These are phyloP conservation scores for Polyergus mexicanus DNA, from an alignment of 1,140 invertebrate genomes.

Conservation along the genomic window DNA sequence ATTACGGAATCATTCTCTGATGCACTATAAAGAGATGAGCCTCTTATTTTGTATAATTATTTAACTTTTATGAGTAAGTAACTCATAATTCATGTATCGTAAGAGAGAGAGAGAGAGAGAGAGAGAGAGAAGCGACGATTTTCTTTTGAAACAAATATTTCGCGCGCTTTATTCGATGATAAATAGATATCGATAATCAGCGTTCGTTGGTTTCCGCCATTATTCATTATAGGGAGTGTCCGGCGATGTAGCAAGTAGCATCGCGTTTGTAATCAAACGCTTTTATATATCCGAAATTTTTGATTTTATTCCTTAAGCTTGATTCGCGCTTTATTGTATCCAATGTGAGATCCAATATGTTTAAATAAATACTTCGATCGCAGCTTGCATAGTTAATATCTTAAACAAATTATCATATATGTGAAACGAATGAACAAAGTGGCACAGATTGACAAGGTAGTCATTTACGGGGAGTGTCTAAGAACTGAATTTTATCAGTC, in stretches of 20 bases:
- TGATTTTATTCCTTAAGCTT: neutral
- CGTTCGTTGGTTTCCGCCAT: slow-evolving; percentile 24
- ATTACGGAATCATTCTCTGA: too few species aligned
- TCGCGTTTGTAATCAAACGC: slow-evolving; percentile 6
- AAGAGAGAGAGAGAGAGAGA: too few species aligned
- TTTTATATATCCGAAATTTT: slow-evolving; percentile 32
- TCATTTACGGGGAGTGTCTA: neutral
- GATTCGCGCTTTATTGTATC: neutral
- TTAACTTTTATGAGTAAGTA: too few species aligned
- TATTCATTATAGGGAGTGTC: slow-evolving; percentile 51
- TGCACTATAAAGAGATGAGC: too few species aligned
- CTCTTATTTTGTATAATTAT: too few species aligned
- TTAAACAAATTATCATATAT: neutral
- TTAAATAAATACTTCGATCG: slow-evolving; percentile 1
- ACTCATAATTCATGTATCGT: too few species aligned
- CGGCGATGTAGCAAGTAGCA: slow-evolving; percentile 53
- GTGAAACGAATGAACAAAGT: neutral
- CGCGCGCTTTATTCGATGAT: too few species aligned
- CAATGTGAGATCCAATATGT: neutral
- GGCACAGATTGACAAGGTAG: neutral
- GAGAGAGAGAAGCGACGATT: too few species aligned
- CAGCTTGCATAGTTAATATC: neutral
- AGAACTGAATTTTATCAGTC: neutral
- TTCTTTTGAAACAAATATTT: too few species aligned
- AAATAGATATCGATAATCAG: neutral